Base-by-base conservation (phyloP, 1,140 invertebrate species). In the Maniola jurtina region DNA sequence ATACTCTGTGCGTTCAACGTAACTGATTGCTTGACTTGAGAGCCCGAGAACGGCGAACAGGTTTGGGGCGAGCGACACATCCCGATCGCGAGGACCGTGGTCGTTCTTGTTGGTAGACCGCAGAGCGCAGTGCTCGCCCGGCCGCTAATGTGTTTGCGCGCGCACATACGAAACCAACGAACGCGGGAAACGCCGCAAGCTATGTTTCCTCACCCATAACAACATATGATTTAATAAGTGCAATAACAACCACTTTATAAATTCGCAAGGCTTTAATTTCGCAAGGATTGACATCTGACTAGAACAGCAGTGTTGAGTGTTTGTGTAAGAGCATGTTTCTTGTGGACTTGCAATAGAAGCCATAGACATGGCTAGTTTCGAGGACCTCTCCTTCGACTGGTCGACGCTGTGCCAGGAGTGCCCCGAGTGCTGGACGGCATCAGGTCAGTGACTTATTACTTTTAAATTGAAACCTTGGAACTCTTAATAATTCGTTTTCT, bases 361-460 rank as follows among this genome's bases (percentile, higher is more conserved):
- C 67, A 66, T 75, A 73, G 70, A 56, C 52, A 92, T 92, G 91
- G 91, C 92, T 71, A 91, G 89, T 70, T 91, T 92, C 75, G 80
- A 91, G 70, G 92, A 92, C 75, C 84, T 92, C 66, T 81, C 91
- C 69, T 91, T 91, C 80, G 92, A 92, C 79, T 92, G 92, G 92
- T 89, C 88, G 71, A 85, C 91, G 73, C 86, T 92, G 36, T 92
- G 92, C 73, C 92, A 92, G 80, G 92, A 92, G 54, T 92, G 91
- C 70, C 85, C 91, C 15, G 92, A 92, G 67, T 92, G 92, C 83
- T 92, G 92, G 91, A 91, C 91, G 13, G 68, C 80, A n/a, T 88
- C 90, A 91, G 92, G 92, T 92, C 72, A 87, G 84, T 82, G 72
- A 77, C 69, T 77, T 74, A 50, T 45, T 25, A 64, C 42, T 55